Evolutionary conservation across 2,888 invertebrate species (phyloP), one percentile per base, ranked within the genome.

Genomic region (Polietes domitor): DNA sequence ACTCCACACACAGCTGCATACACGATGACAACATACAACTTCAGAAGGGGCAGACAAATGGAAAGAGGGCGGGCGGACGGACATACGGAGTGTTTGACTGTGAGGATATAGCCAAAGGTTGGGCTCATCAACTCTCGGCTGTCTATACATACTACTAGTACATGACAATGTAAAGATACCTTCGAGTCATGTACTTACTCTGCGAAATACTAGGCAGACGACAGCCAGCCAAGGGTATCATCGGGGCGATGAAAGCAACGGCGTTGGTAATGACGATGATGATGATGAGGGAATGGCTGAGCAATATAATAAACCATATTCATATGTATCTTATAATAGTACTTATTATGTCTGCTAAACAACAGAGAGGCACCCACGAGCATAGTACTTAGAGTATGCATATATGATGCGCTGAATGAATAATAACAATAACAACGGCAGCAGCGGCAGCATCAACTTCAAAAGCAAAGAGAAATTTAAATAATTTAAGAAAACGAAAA

Each of bases 261-360:
- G 9, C 68, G 12, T 41, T 24, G 10, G 24, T 68, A 43, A 17
- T 43, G 43, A 68, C 24, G 43, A 10, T 26, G 28, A 32, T 65
- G 65, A 41, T 43, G 26, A 26, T 58, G 58, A 15, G 24, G 58
- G 26, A 15, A 58, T 21, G 58, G 26, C 41, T 24, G 24, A 21
- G 15, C 15, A 24, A 58, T 1, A 68, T 65, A 65, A 65, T 68
- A 68, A 43, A 68, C 43, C 68, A 68, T 43, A 68, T 68, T 68
- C 68, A 58, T 58, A 50, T 26, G 72, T 70, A 63, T 76, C 61
- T 76, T 32, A 84, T 73, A 79, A 79, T 81, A 73, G 78, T 73
- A 84, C 81, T 84, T 84, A 81, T 84, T 80, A 81, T 81, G 84
- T 84, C 76, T 84, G 73, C 72, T 55, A 70, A 73, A 76, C 73